Conservation (phyloP, 2,888 invertebrate genomes). For the Saturnia japonica region DNA sequence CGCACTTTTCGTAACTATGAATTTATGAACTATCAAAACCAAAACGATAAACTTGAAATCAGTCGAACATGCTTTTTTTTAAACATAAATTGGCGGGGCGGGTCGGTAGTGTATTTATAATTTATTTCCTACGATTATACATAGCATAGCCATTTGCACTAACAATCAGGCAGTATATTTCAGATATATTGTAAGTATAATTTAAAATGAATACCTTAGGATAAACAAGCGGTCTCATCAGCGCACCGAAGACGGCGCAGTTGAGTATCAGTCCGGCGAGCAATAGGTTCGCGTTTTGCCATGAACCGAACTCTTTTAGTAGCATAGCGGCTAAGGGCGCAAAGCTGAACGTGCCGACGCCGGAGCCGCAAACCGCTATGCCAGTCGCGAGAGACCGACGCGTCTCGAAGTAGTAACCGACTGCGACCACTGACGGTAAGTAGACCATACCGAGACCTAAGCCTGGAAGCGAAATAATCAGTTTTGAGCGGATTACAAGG, state of each 20-base stretch:
- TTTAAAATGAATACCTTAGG: conserved; percentile 86
- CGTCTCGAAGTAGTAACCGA: conserved; percentile 98
- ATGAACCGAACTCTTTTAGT: conserved; percentile 88
- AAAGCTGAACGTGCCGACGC: conserved; percentile 95
- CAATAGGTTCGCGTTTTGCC: conserved; percentile 95
- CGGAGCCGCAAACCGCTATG: conserved; percentile 97
- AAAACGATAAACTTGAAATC: too few relatives aligned
- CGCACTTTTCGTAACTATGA: too few relatives aligned
- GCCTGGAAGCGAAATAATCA: conserved; percentile 77
- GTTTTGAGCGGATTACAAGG: not conserved
- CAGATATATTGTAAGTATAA: too few relatives aligned
- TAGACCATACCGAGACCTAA: conserved; percentile 97
- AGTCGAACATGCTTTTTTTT: too few relatives aligned
- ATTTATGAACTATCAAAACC: too few relatives aligned
- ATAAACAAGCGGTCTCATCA: conserved; percentile 91
- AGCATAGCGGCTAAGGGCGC: conserved; percentile 93
- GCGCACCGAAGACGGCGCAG: conserved; percentile 93
- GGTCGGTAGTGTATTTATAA: too few relatives aligned
- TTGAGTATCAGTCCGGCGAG: conserved; percentile 96
- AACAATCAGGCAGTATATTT: too few relatives aligned
- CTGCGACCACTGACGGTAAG: conserved; percentile 97
- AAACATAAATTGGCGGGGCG: too few relatives aligned
- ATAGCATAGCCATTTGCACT: too few relatives aligned
- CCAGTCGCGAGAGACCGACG: conserved; percentile 96
- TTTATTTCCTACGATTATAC: too few relatives aligned